A percentile compares a stretch with the other conserved stretches of the same genome.
Evolutionary conservation across 2,888 invertebrate genomes (phyloP).

Genomic region (Halocaridina rubra): DNA sequence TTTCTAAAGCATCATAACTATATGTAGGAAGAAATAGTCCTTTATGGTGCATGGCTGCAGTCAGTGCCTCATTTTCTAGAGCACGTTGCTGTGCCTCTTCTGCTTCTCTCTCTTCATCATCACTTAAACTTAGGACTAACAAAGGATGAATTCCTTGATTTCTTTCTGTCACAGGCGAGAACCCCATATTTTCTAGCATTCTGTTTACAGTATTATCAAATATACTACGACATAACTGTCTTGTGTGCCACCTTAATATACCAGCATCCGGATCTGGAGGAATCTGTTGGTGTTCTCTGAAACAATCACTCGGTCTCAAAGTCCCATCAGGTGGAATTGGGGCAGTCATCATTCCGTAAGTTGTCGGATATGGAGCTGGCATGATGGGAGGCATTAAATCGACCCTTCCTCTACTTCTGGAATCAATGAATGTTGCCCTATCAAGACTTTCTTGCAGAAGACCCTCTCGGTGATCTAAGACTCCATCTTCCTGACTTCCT

Average conservation of each 20-base stretch:
- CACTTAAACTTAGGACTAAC: slow-evolving; percentile 55
- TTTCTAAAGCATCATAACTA: slow-evolving; percentile 55
- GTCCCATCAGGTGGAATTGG: slow-evolving; percentile 26
- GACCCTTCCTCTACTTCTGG: slow-evolving; percentile 24
- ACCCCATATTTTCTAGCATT: slow-evolving; percentile 61
- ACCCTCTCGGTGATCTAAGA: slow-evolving; percentile 16
- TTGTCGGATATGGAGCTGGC: slow-evolving; percentile 51
- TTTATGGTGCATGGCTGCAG: slow-evolving; percentile 57
- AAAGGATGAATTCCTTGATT: slow-evolving; percentile 54
- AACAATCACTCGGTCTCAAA: slow-evolving; percentile 26
- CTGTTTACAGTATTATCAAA: slow-evolving; percentile 59
- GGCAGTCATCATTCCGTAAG: slow-evolving; percentile 47
- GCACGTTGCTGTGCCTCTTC: slow-evolving; percentile 54
- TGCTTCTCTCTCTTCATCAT: slow-evolving; percentile 57
- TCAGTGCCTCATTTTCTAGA: slow-evolving; percentile 53
- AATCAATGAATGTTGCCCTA: slow-evolving; percentile 37
- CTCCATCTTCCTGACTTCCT: slow-evolving; percentile 51
- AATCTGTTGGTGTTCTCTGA: slow-evolving; percentile 27
- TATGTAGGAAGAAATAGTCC: slow-evolving; percentile 59
- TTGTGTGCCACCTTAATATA: slow-evolving; percentile 55
- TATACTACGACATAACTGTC: slow-evolving; percentile 59
- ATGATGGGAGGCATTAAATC: slow-evolving; percentile 50
- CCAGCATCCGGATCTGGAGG: slow-evolving; percentile 57
- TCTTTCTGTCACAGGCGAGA: slow-evolving; percentile 58
- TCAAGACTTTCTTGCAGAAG: slow-evolving; percentile 23